Percentiles rank a stretch among this genome's conserved stretches.
Evolutionary conservation across 2,113 vertebrate species (phyloP).

Genomic region (Macrotis lagotis): DNA sequence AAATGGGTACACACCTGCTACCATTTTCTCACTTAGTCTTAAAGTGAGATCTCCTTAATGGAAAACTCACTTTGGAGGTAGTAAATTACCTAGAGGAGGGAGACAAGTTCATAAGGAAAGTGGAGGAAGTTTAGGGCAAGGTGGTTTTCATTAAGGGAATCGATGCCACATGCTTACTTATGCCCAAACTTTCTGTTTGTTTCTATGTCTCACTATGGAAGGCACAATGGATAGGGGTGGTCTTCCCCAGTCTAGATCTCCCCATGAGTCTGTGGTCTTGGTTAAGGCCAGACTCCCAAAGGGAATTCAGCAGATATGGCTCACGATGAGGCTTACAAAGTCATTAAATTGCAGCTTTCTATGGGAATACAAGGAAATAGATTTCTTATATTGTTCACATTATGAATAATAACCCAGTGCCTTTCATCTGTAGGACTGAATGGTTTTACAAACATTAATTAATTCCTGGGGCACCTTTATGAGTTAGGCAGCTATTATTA

Average conservation of each 20-base stretch:
- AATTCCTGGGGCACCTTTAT: constrained; percentile 27
- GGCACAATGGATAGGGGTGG: not conserved
- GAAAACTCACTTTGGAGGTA: not conserved
- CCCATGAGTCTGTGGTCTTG: not conserved
- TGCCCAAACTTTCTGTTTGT: not conserved
- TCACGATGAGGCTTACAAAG: not conserved
- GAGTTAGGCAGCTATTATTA: constrained; percentile 9
- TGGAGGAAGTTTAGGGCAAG: not conserved
- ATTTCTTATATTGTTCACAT: constrained; percentile 22
- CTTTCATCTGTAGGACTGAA: constrained; percentile 25
- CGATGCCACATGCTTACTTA: not conserved
- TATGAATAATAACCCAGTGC: constrained; percentile 33
- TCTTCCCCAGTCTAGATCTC: not conserved
- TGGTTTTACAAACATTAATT: constrained; percentile 45
- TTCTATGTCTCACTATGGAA: not conserved
- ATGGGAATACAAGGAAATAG: not conserved
- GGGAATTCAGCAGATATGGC: not conserved
- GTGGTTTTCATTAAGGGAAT: not conserved
- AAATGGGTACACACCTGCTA: not conserved
- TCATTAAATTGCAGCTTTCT: not conserved
- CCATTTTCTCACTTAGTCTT: not conserved
- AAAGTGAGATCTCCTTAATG: not conserved
- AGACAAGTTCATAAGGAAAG: not conserved
- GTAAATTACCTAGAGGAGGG: not conserved
- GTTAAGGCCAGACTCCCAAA: not conserved